Conservation (phyloP, 2,113 vertebrate genomes). For the Podilymbus podiceps region DNA sequence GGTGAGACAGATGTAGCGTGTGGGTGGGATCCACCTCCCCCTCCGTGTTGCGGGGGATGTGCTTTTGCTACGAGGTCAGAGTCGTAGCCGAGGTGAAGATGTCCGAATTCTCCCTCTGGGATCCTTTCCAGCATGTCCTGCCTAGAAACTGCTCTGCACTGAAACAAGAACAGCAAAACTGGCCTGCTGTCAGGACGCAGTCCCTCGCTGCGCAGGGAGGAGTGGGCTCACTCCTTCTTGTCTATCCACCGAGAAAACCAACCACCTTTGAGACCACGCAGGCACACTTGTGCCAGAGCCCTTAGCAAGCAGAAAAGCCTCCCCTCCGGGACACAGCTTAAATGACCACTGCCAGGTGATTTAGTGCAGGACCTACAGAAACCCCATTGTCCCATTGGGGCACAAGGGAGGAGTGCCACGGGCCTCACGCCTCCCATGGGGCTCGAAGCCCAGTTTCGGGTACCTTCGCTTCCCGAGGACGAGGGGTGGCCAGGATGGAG, state of each 20-base stretch:
- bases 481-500: neutral
- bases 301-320: neutral
- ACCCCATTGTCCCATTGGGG: fast-evolving
- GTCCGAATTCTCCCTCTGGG: fast-evolving
- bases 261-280: neutral
- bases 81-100: fast-evolving
- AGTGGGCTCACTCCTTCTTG: neutral
- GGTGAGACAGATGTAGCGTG: fast-evolving
- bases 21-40: neutral
- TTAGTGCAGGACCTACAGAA: neutral
- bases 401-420: neutral
- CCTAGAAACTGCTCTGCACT: neutral
- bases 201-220: neutral
- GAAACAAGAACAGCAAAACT: neutral
- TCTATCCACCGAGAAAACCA: neutral
- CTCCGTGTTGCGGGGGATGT: neutral
- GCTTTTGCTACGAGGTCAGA: neutral
- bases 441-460: neutral
- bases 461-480: neutral
- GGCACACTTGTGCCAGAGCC: neutral
- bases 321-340: neutral
- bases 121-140: neutral
- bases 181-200: neutral
- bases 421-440: no score
- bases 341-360: neutral